phyloP scores from a whole-genome alignment of 1,140 invertebrate species.

The Hormaphis cornu region DNA sequence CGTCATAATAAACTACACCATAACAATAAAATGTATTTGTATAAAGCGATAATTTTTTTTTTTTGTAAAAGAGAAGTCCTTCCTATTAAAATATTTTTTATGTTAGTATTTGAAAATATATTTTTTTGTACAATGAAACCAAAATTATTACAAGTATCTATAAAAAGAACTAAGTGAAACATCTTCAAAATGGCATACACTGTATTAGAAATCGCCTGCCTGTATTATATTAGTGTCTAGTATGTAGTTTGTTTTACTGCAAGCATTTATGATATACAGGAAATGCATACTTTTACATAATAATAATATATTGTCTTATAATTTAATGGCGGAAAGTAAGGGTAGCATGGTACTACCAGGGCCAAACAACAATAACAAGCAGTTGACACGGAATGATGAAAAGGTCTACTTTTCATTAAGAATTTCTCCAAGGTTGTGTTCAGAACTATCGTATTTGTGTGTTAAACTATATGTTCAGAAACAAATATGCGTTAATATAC shows the following conservation, averaged over 20 bases:
- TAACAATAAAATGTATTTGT: too few relatives aligned
- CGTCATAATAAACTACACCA: too few relatives aligned
- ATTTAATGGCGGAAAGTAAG: slow-evolving; percentile 1
- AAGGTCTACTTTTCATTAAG: slow-evolving; percentile 9
- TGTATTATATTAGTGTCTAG: too few relatives aligned
- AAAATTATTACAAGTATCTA: too few relatives aligned
- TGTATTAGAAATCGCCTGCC: not conserved
- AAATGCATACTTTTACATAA: not conserved
- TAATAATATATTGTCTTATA: not conserved
- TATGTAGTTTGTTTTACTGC: not conserved
- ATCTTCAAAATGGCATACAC: too few relatives aligned
- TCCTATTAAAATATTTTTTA: too few relatives aligned
- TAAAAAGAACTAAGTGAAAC: too few relatives aligned
- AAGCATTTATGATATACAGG: not conserved
- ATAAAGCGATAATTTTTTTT: too few relatives aligned
- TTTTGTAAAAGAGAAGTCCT: too few relatives aligned
- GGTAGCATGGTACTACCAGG: slow-evolving; percentile 19
- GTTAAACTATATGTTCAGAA: not conserved
- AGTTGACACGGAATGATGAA: slow-evolving; percentile 23
- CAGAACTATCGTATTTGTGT: not conserved
- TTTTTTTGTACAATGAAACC: too few relatives aligned
- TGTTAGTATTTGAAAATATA: too few relatives aligned
- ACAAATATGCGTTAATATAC: not conserved
- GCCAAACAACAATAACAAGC: slow-evolving; percentile 26
- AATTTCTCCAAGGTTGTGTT: not conserved